Evolutionary conservation across 2,888 invertebrate genomes (phyloP).

Genomic region (Polymixis flavicincta): DNA sequence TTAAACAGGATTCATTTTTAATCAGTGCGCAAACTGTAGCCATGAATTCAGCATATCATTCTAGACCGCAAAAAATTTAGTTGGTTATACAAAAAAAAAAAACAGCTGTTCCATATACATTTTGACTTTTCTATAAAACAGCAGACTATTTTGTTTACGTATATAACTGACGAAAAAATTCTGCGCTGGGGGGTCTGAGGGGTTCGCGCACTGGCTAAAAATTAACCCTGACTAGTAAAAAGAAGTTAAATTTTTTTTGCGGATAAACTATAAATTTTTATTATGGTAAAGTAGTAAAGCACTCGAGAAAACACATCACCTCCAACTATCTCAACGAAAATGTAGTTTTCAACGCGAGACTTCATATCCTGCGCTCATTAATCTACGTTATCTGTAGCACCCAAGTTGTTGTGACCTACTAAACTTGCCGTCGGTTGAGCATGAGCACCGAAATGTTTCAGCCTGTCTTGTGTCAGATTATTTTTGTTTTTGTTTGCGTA

Average conservation of each 20-base stretch:
- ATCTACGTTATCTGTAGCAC: conserved; percentile 63
- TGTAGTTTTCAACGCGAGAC: conserved; percentile 61
- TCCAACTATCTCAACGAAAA: conserved; percentile 48
- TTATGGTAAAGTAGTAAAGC: conserved; percentile 12
- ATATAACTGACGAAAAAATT: too few species aligned
- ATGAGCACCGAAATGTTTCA: conserved; percentile 44
- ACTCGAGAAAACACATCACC: conserved; percentile 29
- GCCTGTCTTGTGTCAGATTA: conserved; percentile 62
- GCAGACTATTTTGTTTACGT: too few species aligned
- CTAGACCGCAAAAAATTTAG: too few species aligned
- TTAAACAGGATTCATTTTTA: too few species aligned
- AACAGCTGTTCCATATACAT: too few species aligned
- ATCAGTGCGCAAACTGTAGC: too few species aligned
- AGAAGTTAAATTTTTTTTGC: not conserved
- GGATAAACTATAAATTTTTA: not conserved
- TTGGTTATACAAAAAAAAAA: too few species aligned
- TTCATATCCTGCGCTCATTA: conserved; percentile 64
- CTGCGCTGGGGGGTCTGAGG: too few species aligned
- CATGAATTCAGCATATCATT: too few species aligned
- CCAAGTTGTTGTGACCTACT: conserved; percentile 63
- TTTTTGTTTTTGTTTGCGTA: conserved; percentile 51
- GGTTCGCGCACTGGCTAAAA: too few species aligned
- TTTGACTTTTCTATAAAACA: too few species aligned
- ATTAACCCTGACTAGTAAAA: too few species aligned
- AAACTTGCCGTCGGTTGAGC: conserved; percentile 44